Conservation (phyloP, 2,113 vertebrate species). For the Cercocebus atys region DNA sequence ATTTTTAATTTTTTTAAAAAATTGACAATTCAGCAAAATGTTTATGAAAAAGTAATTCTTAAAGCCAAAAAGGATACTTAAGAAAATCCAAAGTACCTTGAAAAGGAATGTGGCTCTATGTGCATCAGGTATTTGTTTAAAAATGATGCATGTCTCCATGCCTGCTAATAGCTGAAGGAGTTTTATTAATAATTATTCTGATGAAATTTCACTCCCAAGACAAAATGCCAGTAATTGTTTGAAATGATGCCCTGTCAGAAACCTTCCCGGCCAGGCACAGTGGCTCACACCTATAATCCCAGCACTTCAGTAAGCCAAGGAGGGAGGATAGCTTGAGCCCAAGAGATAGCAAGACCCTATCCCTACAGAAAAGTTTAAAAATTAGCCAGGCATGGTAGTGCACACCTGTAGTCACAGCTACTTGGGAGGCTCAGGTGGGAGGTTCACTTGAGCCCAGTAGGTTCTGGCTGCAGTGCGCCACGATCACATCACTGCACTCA, state of each 20-base stretch:
- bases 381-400: background rate
- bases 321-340: too few species aligned
- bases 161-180: background rate
- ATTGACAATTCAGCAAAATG: background rate
- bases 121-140: background rate
- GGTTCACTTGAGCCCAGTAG: background rate
- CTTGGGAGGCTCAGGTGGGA: background rate
- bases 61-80: background rate
- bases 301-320: too few species aligned
- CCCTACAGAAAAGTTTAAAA: too few species aligned
- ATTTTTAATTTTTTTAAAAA: background rate
- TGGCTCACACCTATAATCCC: too few species aligned
- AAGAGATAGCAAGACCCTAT: too few species aligned
- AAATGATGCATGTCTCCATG: background rate
- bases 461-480: background rate
- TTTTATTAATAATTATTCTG: constrained; percentile 23
- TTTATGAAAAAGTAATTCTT: background rate
- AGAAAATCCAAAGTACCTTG: background rate
- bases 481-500: background rate
- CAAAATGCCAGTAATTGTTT: background rate
- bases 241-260: background rate
- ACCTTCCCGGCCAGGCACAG: background rate
- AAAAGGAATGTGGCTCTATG: background rate
- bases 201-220: constrained; percentile 4
- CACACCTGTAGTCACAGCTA: background rate